Percentiles rank a stretch among this genome's conserved stretches.
These are phyloP conservation scores for Xyrauchen texanus DNA, from an alignment of 2,113 vertebrate species.

Conservation along the genomic window DNA sequence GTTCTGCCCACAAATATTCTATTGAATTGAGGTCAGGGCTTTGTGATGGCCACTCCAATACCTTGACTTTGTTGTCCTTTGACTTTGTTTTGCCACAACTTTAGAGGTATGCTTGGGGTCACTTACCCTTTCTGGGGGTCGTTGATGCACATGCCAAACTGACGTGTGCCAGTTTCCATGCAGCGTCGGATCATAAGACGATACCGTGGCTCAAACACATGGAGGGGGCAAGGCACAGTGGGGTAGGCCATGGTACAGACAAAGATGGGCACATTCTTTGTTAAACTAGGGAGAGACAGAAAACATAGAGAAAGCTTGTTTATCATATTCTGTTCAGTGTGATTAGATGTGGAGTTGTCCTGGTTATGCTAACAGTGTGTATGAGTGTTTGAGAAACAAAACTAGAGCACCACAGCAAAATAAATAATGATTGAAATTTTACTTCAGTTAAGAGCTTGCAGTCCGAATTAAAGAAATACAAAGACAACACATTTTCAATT, in stretches of 20 bases:
- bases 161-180: slow-evolving; percentile 91
- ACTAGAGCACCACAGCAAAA: no score
- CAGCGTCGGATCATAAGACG: slow-evolving; percentile 97
- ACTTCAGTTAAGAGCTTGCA: no score
- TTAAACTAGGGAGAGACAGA: slow-evolving; percentile 75
- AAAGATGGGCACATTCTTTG: slow-evolving; percentile 93
- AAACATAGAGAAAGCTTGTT: not conserved
- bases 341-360: not conserved
- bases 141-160: slow-evolving; percentile 95
- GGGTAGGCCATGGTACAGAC: slow-evolving; percentile 99
- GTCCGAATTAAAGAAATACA: no score
- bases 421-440: no score
- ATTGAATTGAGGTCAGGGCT: no score
- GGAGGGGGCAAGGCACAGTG: slow-evolving; percentile 98
- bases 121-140: slow-evolving; percentile 86
- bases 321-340: not conserved
- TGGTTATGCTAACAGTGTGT: not conserved
- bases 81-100: no score
- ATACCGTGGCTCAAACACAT: slow-evolving; percentile 96
- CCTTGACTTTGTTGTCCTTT: no score
- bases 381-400: not conserved
- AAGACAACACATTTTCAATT: no score
- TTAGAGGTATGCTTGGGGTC: no score
- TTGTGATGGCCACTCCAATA: no score
- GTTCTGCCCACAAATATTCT: no score